A percentile compares a stretch with the other conserved stretches of the same genome.
Conservation (phyloP, 2,888 invertebrate genomes). For the Drosophila trichaetosa region DNA sequence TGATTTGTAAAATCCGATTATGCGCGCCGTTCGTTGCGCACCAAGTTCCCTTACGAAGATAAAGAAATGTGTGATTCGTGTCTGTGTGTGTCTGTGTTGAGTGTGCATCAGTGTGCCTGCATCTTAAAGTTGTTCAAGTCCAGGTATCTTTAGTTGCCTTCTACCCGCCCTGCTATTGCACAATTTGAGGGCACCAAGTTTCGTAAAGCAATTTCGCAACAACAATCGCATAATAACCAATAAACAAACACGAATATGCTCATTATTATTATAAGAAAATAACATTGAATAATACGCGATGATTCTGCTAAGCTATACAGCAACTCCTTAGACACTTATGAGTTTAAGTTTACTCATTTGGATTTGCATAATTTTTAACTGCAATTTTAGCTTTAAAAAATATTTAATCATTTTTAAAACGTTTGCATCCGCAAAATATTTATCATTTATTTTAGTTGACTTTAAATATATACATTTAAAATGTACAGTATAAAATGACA, state of each 20-base stretch:
- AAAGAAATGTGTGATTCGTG: not conserved
- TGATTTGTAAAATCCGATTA: constrained; percentile 82
- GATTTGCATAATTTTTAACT: not conserved
- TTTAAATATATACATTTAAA: not conserved
- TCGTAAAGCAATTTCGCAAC: constrained; percentile 1
- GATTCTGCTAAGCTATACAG: not conserved
- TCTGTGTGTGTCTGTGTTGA: constrained; percentile 2
- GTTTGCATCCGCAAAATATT: not conserved
- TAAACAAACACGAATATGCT: constrained; percentile 30
- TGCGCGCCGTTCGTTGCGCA: constrained; percentile 34
- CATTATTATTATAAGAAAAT: constrained; percentile 27
- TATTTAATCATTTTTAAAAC: not conserved
- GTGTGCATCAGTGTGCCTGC: constrained; percentile 4
- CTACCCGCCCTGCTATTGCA: constrained; percentile 27
- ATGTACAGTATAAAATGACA: not conserved
- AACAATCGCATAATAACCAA: constrained; percentile 31
- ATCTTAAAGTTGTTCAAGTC: constrained; percentile 19
- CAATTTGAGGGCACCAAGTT: constrained; percentile 32
- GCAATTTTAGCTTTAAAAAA: not conserved
- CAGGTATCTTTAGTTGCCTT: constrained; percentile 14
- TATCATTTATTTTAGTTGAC: not conserved
- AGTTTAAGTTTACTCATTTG: not conserved
- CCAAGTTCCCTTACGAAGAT: constrained; percentile 1
- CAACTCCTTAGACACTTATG: not conserved
- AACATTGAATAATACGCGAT: not conserved